A percentile compares a stretch with the other conserved stretches of the same genome.
phyloP scores from a whole-genome alignment of 2,888 invertebrate species.

The Geophilus truncorum region DNA sequence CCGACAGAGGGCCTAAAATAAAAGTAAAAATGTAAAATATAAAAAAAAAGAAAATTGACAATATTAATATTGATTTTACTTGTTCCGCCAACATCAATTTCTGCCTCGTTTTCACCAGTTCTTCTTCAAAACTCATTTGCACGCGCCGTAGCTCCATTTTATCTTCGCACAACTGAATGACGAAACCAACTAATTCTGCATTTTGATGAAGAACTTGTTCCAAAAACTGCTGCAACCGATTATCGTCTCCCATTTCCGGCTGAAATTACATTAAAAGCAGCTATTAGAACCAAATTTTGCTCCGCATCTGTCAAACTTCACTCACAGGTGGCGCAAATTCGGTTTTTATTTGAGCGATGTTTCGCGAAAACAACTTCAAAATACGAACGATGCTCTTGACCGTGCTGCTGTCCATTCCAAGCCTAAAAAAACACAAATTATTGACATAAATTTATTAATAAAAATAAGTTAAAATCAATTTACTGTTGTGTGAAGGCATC shows the following conservation, averaged over 20 bases:
- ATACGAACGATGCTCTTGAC: background rate
- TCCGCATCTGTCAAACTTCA: background rate
- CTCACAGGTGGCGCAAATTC: background rate
- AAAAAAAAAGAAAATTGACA: too few species aligned
- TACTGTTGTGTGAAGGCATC: background rate
- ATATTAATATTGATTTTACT: too few species aligned
- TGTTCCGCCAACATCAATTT: conserved; percentile 36
- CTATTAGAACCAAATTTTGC: background rate
- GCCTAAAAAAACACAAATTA: background rate
- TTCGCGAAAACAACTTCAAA: background rate
- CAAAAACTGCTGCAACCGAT: conserved; percentile 3
- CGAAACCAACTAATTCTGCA: conserved; percentile 43
- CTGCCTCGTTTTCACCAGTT: conserved; percentile 41
- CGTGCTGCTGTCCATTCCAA: background rate
- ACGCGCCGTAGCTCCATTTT: conserved; percentile 43
- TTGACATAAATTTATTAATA: background rate
- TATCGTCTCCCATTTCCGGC: background rate
- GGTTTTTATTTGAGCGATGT: background rate
- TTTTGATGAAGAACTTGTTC: conserved; percentile 45
- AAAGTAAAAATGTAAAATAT: too few species aligned
- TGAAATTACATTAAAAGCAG: background rate
- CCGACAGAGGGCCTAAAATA: background rate
- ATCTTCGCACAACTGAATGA: conserved; percentile 44
- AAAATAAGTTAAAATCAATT: background rate
- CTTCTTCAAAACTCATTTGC: conserved; percentile 42